Evolutionary conservation across 1,140 invertebrate species (phyloP).

Genomic region (Hestina assimilis): DNA sequence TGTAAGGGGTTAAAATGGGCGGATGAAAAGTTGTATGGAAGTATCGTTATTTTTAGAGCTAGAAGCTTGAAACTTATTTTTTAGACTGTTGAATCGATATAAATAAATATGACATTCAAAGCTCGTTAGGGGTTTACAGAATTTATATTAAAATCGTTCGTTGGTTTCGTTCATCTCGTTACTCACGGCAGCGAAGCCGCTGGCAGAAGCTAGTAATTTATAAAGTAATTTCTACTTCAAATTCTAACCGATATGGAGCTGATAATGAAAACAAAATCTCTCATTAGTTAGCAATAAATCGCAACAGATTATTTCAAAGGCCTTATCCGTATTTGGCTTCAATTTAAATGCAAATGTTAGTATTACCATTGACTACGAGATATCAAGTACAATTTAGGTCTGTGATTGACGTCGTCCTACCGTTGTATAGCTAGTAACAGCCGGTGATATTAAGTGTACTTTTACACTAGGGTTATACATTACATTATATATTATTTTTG

Average conservation of each 20-base stretch:
- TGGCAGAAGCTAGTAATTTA: too few relatives aligned
- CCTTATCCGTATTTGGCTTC: conserved; percentile 15
- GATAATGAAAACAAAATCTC: background rate
- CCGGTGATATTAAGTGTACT: conserved; percentile 8
- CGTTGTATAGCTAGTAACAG: conserved; percentile 5
- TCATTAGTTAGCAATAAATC: background rate
- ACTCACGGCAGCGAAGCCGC: too few relatives aligned
- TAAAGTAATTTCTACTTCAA: background rate
- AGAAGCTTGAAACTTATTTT: too few relatives aligned
- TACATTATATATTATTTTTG: too few relatives aligned
- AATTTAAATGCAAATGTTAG: conserved; percentile 26
- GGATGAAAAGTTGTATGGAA: too few relatives aligned
- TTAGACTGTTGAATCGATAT: too few relatives aligned
- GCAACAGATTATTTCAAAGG: background rate
- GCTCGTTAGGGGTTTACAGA: too few relatives aligned
- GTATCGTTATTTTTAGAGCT: too few relatives aligned
- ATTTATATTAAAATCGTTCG: too few relatives aligned
- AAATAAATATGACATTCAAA: too few relatives aligned
- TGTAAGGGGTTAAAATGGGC: too few relatives aligned
- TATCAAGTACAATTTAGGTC: conserved; percentile 17
- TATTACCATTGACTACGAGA: conserved; percentile 19
- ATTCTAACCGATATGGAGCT: too few relatives aligned
- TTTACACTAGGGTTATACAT: conserved; percentile 4
- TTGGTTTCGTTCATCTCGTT: background rate
- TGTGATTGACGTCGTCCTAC: conserved; percentile 24